Evolutionary conservation across 2,888 invertebrate species (phyloP).

Genomic region (Drosophila ezoana): DNA sequence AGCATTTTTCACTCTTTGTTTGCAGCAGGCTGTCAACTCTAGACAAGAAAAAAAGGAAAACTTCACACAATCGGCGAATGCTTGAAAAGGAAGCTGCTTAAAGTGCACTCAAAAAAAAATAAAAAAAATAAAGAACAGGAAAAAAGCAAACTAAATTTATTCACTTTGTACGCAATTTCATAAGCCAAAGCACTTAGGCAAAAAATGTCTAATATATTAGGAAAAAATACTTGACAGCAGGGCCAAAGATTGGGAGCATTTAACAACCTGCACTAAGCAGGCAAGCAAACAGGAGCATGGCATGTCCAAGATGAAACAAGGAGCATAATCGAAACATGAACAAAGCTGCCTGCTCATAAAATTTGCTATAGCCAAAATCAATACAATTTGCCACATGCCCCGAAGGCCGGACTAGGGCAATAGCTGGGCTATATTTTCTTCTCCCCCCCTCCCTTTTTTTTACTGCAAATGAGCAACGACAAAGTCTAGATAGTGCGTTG

Average conservation of each 20-base stretch:
- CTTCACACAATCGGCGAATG: neutral
- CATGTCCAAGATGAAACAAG: neutral
- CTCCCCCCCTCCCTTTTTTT: conserved; percentile 46
- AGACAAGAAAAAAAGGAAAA: neutral
- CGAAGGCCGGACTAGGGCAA: conserved; percentile 1
- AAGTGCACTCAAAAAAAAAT: conserved; percentile 12
- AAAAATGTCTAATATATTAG: conserved; percentile 26
- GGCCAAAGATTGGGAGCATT: conserved; percentile 20
- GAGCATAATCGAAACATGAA: conserved; percentile 25
- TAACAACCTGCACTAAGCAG: conserved; percentile 46
- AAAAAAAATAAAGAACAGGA: neutral
- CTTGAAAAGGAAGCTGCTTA: conserved; percentile 1
- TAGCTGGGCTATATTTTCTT: conserved; percentile 18
- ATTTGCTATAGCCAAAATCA: conserved; percentile 48
- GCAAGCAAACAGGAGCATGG: neutral
- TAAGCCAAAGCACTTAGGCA: conserved; percentile 29
- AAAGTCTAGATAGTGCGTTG: conserved; percentile 15
- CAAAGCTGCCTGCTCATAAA: conserved; percentile 43
- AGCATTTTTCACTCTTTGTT: no score
- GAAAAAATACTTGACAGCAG: conserved; percentile 3
- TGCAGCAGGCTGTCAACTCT: no score
- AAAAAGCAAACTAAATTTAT: conserved; percentile 18
- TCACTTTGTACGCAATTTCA: conserved; percentile 16
- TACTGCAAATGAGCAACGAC: conserved; percentile 71
- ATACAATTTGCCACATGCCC: conserved; percentile 48